Evolutionary conservation across 1,140 invertebrate species (phyloP), one percentile per base, ranked within the genome.

Genomic region (Lasioglossum baleicum): DNA sequence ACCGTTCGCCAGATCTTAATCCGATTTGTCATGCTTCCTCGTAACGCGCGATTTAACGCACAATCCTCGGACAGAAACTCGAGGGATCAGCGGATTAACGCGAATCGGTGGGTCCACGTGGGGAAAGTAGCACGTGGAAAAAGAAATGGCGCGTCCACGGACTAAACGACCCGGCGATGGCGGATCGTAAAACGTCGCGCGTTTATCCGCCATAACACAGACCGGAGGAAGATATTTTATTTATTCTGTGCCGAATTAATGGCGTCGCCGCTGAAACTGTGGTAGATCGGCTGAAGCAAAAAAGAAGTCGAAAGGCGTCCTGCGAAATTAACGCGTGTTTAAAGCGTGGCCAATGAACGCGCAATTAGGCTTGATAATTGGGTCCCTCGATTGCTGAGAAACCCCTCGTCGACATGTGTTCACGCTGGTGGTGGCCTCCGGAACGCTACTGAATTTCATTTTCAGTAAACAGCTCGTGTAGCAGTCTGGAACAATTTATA

Each of bases 121-220:
- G 35, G 35, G 63, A 83, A 83, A 83, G 63, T 64, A 53, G 22
- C 66, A 13, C 58, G 31, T 72, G 65, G 20, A 58, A 11, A 0
- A 48, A 48, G 13, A 48, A 48, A 8, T 44, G 44, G 44, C 44
- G 44, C 44, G 44, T 44, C 8, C 8, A 44, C 22, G 42, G 15
- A 13, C 10, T 26, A 73, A 84, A 81, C 64, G 74, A 60, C 35
- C 42, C 53, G 66, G 75, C 81, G 86, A 86, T 71, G 68, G 56
- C 26, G 42, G 72, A 42, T 80, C 83, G 67, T 86, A 87, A 87
- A 87, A 81, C 65, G 72, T 86, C 79, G 53, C 48, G n/a, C 42
- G 53, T 31, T 51, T 48, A 17, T 56, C 44, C 60, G 22, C 10
- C 53, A 7, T 58, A 61, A 79, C 13, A 79, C 13, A 51, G 20